Evolutionary conservation across 2,888 invertebrate species (phyloP).

Genomic region (Apeira syringaria): DNA sequence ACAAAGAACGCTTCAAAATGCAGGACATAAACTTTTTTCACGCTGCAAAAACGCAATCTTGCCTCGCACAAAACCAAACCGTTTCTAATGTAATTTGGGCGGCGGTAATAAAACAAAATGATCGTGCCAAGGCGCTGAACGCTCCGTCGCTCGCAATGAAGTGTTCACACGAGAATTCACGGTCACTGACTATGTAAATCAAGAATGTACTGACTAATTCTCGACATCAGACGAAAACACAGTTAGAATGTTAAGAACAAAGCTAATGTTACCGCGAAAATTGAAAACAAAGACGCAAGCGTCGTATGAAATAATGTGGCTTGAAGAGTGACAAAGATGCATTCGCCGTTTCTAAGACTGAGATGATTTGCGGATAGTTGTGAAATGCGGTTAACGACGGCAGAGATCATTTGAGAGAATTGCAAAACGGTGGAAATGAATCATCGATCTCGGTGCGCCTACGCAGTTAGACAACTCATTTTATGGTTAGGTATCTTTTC

Average conservation of each 20-base stretch:
- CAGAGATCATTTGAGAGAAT: conserved; percentile 19
- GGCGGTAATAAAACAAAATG: conserved; percentile 53
- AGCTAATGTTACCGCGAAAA: conserved; percentile 34
- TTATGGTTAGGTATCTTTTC: conserved; percentile 16
- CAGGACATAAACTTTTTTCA: conserved; percentile 9
- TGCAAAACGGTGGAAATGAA: conserved; percentile 27
- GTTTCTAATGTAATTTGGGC: conserved; percentile 72
- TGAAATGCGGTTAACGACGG: conserved; percentile 45
- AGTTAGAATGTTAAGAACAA: conserved; percentile 50
- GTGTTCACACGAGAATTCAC: conserved; percentile 80
- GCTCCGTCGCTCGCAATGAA: conserved; percentile 52
- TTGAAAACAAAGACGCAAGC: conserved; percentile 23
- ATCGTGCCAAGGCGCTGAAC: conserved; percentile 49
- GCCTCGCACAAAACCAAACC: conserved; percentile 38
- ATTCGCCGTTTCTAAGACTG: conserved; percentile 16
- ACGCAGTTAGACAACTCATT: conserved; percentile 8
- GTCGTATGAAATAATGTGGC: background rate
- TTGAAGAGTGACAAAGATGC: conserved; percentile 5
- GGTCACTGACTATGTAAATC: conserved; percentile 79
- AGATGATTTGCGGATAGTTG: conserved; percentile 33
- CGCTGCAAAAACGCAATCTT: conserved; percentile 10
- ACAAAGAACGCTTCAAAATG: background rate
- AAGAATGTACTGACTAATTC: conserved; percentile 63
- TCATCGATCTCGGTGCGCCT: conserved; percentile 21
- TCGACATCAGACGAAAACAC: conserved; percentile 51